Conservation (phyloP, 2,113 vertebrate genomes). For the Gavia stellata region DNA sequence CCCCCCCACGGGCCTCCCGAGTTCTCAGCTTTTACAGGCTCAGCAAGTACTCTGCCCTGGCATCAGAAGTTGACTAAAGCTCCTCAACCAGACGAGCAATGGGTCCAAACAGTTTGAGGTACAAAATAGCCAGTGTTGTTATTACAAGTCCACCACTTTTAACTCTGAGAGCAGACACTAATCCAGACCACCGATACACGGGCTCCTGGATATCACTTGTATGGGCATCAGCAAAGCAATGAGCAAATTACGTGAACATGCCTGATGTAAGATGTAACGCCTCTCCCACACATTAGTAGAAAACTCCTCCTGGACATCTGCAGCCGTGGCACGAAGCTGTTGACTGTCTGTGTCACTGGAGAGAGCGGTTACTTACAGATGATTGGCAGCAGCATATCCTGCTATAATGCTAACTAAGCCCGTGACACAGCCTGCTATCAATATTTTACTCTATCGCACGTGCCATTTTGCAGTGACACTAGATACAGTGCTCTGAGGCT, state of each 20-base stretch:
- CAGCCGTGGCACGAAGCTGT: not conserved
- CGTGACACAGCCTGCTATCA: not conserved
- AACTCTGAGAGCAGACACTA: not conserved
- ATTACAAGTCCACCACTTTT: not conserved
- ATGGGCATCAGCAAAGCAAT: not conserved
- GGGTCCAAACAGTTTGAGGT: not conserved
- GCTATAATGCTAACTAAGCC: not conserved
- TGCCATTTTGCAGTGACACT: not conserved
- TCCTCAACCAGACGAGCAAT: not conserved
- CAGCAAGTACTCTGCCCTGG: not conserved
- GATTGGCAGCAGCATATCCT: not conserved
- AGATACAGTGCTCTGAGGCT: not conserved
- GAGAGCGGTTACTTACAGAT: not conserved
- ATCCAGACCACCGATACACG: rapidly evolving
- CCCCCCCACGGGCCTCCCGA: rapidly evolving
- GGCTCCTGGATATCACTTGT: not conserved
- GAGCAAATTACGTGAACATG: rapidly evolving
- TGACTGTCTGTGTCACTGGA: not conserved
- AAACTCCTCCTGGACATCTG: not conserved
- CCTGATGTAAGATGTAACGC: not conserved
- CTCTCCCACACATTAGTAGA: not conserved
- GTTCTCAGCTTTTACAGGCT: not conserved
- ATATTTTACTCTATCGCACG: not conserved
- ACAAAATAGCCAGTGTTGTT: not conserved
- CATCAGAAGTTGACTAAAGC: not conserved